Evolutionary conservation across 2,888 invertebrate genomes (phyloP), one percentile per base, ranked within the genome.

Genomic region (Gymnosoma rotundatum): DNA sequence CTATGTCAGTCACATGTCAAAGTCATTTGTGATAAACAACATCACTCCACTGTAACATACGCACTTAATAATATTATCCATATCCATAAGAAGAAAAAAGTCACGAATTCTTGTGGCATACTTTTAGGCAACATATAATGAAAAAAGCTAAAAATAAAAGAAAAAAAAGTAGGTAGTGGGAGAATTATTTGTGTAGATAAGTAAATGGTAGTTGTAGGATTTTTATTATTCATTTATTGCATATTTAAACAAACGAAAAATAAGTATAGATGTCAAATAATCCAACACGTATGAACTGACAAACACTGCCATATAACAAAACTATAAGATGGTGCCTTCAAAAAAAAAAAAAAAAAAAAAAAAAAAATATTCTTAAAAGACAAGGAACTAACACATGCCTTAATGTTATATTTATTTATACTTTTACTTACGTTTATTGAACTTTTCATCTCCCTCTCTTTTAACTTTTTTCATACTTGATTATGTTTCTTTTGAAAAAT

Each of bases 221-320:
- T 73, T 67, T 66, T 73, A 66, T 66, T 73, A 73, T 73, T 67
- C 50, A 60, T 66, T 70, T 79, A 66, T 79, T 10, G 8, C 21
- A 64, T 14, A 66, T 66, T 69, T 32, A 14, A 38, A 54, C 63
- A 50, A 38, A 48, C 48, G 50, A 25, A 10, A 45, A 54, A 60
- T 74, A 81, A 78, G 73, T 74, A 48, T 58, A 74, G 66, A 81
- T 84, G 84, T 81, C 84, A 84, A 81, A 66, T 78, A 78, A 74
- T 64, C 54, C 61, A 66, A 81, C 78, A 84, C 74, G 81, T 78
- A 72, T 36, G 12, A 69, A 70, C 74, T 78, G 70, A 70, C 74
- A 84, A 74, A 54, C 52, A 20, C 38, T 42, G 7, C 9, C 54
- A 66, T 56, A 72, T n/a, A 75, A 54, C 60, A 61, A 75, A 83